These are phyloP conservation scores for Drosophila setosimentum DNA, from an alignment of 2,888 invertebrate species.

Conservation along the genomic window DNA sequence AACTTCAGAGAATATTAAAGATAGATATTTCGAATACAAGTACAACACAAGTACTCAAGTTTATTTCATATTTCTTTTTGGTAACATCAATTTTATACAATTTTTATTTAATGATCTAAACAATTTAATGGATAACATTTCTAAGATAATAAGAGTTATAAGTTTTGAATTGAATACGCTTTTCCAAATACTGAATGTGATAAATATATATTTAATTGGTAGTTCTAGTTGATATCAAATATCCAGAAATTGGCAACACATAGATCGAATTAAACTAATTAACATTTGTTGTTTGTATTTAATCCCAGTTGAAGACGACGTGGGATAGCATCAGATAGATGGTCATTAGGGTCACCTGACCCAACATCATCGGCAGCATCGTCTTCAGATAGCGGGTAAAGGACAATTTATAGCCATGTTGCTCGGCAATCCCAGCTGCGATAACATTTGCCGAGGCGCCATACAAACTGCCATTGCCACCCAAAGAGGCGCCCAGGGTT, in stretches of 20 bases:
- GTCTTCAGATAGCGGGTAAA: slow-evolving; percentile 94
- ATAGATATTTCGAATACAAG: neutral
- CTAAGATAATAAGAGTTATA: neutral
- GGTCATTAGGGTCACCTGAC: slow-evolving; percentile 89
- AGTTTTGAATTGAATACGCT: neutral
- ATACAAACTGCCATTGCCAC: slow-evolving; percentile 96
- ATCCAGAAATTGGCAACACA: neutral
- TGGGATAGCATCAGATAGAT: slow-evolving; percentile 90
- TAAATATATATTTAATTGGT: neutral
- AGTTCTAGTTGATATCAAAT: neutral
- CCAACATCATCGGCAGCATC: slow-evolving; percentile 93
- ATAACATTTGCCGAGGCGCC: slow-evolving; percentile 96
- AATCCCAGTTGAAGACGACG: slow-evolving; percentile 86
- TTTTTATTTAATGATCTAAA: neutral
- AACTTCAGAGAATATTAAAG: neutral
- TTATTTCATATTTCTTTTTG: slow-evolving; percentile 4
- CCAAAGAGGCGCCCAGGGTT: slow-evolving; percentile 94
- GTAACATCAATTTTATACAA: neutral
- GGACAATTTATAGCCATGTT: slow-evolving; percentile 94
- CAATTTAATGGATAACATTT: neutral
- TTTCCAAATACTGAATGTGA: neutral
- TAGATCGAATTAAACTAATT: neutral
- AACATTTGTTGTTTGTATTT: neutral
- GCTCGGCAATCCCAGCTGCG: slow-evolving; percentile 95
- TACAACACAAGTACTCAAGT: neutral